phyloP scores from a whole-genome alignment of 2,113 vertebrate species.

The Patagioenas fasciata region DNA sequence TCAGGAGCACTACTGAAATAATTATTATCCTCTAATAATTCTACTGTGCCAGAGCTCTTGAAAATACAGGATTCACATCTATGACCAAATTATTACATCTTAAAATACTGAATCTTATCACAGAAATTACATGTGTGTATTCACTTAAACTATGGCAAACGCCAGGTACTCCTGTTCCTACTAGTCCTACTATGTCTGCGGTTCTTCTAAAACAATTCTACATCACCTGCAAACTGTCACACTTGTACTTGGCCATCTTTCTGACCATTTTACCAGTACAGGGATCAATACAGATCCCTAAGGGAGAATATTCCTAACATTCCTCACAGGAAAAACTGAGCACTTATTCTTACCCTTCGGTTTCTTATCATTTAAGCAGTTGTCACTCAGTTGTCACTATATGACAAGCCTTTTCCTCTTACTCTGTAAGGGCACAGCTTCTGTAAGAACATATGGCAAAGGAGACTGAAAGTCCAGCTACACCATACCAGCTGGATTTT shows the following conservation, averaged over 20 bases:
- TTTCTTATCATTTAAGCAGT: background rate
- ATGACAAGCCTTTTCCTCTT: background rate
- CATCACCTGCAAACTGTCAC: background rate
- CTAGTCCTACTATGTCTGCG: background rate
- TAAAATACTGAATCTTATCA: background rate
- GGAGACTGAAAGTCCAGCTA: background rate
- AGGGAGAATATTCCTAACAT: background rate
- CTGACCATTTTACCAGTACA: background rate
- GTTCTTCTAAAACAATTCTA: background rate
- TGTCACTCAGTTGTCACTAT: background rate
- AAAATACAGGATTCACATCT: background rate
- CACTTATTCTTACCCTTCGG: background rate
- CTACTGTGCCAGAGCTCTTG: background rate
- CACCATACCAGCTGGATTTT: background rate
- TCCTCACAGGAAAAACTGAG: background rate
- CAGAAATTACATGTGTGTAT: rapidly evolving
- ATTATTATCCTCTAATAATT: background rate
- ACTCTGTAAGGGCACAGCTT: background rate
- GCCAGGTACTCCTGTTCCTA: background rate
- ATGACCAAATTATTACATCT: background rate
- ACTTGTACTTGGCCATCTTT: background rate
- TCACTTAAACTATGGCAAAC: background rate
- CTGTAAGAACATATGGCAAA: background rate
- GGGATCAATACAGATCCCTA: background rate
- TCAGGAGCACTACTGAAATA: background rate